These are phyloP conservation scores for Notodonta ziczac DNA, from an alignment of 2,888 invertebrate species.

Conservation along the genomic window DNA sequence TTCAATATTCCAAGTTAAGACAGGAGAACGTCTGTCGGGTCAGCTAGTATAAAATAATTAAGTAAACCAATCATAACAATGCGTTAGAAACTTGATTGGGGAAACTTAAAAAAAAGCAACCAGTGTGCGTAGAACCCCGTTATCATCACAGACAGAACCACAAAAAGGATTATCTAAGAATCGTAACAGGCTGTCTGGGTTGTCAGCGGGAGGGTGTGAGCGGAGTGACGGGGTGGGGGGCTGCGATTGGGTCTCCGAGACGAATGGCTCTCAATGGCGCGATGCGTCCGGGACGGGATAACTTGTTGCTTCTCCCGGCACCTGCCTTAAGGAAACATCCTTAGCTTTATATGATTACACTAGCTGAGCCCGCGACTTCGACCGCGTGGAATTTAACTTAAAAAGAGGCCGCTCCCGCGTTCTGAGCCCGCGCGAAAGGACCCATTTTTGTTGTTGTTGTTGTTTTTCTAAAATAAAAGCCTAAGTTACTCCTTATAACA, in stretches of 20 bases:
- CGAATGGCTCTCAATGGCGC: slow-evolving; percentile 70
- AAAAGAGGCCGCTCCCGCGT: too few species aligned
- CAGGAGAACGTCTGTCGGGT: too few species aligned
- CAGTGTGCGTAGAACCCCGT: background rate
- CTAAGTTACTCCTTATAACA: too few species aligned
- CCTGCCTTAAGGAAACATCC: slow-evolving; percentile 39
- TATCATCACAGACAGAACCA: background rate
- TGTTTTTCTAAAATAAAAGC: too few species aligned
- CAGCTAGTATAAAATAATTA: too few species aligned
- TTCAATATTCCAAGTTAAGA: too few species aligned
- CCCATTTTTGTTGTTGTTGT: too few species aligned
- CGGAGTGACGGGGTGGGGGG: slow-evolving; percentile 19
- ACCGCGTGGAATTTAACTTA: too few species aligned
- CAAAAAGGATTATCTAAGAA: slow-evolving; percentile 36
- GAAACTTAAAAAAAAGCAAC: background rate
- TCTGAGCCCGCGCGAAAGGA: too few species aligned
- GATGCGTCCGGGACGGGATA: slow-evolving; percentile 67
- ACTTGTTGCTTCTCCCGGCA: slow-evolving; percentile 73
- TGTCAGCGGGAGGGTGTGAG: slow-evolving; percentile 11
- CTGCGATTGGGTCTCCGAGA: slow-evolving; percentile 58
- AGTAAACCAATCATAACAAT: too few species aligned
- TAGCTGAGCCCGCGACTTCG: too few species aligned
- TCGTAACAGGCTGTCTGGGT: slow-evolving; percentile 41
- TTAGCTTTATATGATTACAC: slow-evolving; percentile 32
- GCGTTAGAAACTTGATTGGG: too few species aligned